Conservation (phyloP, 2,113 vertebrate species). For the Saguinus midas region DNA sequence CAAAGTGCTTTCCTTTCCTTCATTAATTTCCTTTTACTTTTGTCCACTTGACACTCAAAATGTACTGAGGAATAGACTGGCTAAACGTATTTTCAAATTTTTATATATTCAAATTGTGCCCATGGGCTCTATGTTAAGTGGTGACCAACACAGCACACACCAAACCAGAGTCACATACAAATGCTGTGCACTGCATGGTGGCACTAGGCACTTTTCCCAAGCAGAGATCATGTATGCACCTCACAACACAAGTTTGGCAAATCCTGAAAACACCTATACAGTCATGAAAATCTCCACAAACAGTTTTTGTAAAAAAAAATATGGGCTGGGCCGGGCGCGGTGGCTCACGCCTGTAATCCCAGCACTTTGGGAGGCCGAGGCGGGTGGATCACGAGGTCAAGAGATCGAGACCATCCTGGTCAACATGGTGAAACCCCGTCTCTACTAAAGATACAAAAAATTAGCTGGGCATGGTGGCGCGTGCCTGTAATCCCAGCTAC, state of each 20-base stretch:
- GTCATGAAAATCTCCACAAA: neutral
- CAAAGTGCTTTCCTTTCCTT: neutral
- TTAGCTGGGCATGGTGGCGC: no score
- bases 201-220: neutral
- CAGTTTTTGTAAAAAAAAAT: conserved; percentile 53
- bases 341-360: no score
- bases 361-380: no score
- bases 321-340: no score
- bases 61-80: neutral
- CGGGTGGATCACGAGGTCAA: no score
- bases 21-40: neutral
- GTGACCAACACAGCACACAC: neutral
- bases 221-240: neutral
- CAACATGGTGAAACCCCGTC: no score
- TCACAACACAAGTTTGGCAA: neutral
- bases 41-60: neutral
- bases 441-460: no score
- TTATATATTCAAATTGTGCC: neutral
- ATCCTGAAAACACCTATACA: neutral
- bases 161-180: neutral
- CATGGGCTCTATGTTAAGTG: neutral
- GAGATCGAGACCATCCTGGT: no score
- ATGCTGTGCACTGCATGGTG: accelerated
- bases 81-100: neutral
- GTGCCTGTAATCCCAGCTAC: no score